Conservation (phyloP, 2,797 vertebrate species). For the Podarcis lilfordi region DNA sequence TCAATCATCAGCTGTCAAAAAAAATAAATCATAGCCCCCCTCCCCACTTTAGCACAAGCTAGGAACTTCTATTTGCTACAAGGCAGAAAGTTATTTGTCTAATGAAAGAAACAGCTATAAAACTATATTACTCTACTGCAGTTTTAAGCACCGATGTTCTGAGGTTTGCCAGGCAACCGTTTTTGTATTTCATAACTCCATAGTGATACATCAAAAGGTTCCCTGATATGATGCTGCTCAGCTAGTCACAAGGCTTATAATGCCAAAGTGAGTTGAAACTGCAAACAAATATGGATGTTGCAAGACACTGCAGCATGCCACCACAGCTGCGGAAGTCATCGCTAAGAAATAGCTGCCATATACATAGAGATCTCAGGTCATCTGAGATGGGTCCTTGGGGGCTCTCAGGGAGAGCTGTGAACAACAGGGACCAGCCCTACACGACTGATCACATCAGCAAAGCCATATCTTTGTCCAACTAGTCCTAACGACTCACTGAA, state of each 20-base stretch:
- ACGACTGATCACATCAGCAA: background rate
- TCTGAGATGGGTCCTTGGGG: background rate
- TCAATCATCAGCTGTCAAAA: background rate
- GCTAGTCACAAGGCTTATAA: background rate
- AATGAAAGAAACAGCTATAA: constrained; percentile 27
- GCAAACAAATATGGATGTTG: background rate
- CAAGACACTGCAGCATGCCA: background rate
- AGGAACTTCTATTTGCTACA: background rate
- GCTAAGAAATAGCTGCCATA: background rate
- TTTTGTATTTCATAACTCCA: constrained; percentile 10
- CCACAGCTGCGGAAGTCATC: background rate
- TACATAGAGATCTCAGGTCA: background rate
- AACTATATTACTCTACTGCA: constrained; percentile 20
- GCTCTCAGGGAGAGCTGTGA: background rate
- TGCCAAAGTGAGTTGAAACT: background rate
- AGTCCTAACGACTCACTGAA: background rate
- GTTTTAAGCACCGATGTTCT: background rate
- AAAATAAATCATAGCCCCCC: background rate
- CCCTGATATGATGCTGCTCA: background rate
- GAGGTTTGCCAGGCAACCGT: constrained; percentile 15
- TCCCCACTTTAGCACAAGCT: background rate
- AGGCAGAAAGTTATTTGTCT: background rate
- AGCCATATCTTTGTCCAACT: background rate
- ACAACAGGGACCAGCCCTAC: background rate
- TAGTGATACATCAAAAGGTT: background rate